Evolutionary conservation across 2,797 vertebrate species (phyloP).

Genomic region (Macropus fuliginosus): DNA sequence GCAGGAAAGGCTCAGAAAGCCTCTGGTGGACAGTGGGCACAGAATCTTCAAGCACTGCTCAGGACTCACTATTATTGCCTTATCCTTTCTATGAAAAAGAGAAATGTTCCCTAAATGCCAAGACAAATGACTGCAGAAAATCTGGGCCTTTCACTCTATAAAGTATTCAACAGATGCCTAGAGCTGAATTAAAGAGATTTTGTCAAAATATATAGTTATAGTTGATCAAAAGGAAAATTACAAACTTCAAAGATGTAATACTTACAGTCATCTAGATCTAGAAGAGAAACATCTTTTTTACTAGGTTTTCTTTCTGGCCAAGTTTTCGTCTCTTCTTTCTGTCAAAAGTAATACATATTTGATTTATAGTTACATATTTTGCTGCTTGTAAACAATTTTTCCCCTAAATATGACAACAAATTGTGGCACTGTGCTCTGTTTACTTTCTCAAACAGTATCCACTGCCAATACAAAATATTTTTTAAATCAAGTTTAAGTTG

Average conservation of each 20-base stretch:
- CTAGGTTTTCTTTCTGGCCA: constrained; percentile 74
- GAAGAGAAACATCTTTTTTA: constrained; percentile 89
- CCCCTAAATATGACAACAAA: not conserved
- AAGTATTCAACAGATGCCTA: constrained; percentile 20
- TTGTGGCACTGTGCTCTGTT: not conserved
- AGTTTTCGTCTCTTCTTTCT: constrained; percentile 85
- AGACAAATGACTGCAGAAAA: not conserved
- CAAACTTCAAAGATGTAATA: constrained; percentile 72
- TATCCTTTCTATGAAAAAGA: constrained; percentile 13
- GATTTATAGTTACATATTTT: constrained; percentile 39
- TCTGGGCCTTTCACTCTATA: not conserved
- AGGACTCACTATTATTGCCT: not conserved
- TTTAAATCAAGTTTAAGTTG: not conserved
- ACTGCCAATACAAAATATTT: not conserved
- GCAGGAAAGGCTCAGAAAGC: not conserved
- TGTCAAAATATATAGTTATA: constrained; percentile 23
- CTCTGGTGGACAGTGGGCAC: not conserved
- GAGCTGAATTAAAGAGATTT: constrained; percentile 5
- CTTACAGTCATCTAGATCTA: constrained; percentile 98
- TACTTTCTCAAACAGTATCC: constrained; percentile 21
- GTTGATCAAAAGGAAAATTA: not conserved
- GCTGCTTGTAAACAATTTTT: constrained; percentile 11
- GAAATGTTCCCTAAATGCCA: constrained; percentile 11
- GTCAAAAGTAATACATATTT: constrained; percentile 67
- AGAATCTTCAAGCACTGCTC: not conserved